Evolutionary conservation across 2,113 vertebrate genomes (phyloP).

Genomic region (Anguilla rostrata): DNA sequence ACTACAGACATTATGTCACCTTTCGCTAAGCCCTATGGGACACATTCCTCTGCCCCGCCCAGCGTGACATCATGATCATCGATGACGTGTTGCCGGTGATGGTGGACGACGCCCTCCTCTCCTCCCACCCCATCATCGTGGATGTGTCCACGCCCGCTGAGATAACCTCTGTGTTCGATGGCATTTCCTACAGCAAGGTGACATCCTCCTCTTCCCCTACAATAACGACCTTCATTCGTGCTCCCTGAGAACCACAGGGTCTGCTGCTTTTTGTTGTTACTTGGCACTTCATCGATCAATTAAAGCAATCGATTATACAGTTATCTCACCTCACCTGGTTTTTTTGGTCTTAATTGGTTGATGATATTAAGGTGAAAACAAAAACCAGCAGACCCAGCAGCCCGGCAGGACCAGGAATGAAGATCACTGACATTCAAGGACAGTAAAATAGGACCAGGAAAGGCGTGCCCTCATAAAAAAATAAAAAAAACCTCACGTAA

Average conservation of each 20-base stretch:
- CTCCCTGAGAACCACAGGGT: too few relatives aligned
- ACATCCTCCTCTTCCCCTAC: neutral
- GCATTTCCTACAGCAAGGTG: conserved; percentile 96
- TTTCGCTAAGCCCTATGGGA: neutral
- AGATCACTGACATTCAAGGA: neutral
- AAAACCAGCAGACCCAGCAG: too few relatives aligned
- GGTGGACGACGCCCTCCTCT: conserved; percentile 83
- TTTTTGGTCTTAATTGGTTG: too few relatives aligned
- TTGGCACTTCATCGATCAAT: too few relatives aligned
- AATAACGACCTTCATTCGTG: neutral
- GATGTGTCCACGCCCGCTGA: conserved; percentile 82
- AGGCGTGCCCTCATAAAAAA: too few relatives aligned
- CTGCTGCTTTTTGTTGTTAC: too few relatives aligned
- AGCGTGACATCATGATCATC: conserved; percentile 87
- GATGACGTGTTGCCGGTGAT: conserved; percentile 88
- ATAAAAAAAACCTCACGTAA: too few relatives aligned
- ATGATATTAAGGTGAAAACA: too few relatives aligned
- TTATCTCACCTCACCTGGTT: too few relatives aligned
- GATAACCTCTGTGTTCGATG: conserved; percentile 97
- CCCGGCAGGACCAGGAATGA: too few relatives aligned
- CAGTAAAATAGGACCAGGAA: neutral
- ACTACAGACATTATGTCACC: neutral
- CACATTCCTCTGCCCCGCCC: conserved; percentile 24
- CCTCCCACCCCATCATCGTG: conserved; percentile 90
- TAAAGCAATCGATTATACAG: too few relatives aligned